Evolutionary conservation across 2,888 invertebrate genomes (phyloP).

Genomic region (Eugnorisma glareosa): DNA sequence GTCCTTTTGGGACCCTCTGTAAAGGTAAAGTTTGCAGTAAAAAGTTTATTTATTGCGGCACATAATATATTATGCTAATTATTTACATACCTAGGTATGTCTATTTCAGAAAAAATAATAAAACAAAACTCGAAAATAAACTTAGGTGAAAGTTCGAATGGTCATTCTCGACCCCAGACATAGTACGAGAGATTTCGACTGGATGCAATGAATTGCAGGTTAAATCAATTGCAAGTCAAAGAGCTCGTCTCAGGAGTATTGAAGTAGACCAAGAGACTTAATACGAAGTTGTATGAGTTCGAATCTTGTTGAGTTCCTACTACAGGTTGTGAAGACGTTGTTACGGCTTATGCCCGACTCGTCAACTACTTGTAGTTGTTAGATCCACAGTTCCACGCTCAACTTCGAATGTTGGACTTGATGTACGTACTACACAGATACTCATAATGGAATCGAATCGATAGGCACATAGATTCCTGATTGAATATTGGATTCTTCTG

Average conservation of each 20-base stretch:
- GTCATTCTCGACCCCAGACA: no score
- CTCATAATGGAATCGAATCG: not conserved
- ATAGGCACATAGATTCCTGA: not conserved
- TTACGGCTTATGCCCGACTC: no score
- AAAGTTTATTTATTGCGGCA: no score
- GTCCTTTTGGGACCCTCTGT: not conserved
- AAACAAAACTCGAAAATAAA: no score
- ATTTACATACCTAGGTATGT: no score
- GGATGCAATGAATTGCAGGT: not conserved
- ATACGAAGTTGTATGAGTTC: constrained; percentile 1
- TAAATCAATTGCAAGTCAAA: constrained; percentile 1
- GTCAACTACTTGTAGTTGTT: not conserved
- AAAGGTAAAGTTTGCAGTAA: not conserved
- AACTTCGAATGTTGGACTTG: not conserved
- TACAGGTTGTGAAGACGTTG: not conserved
- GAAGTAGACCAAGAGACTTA: not conserved
- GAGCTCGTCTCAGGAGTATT: not conserved
- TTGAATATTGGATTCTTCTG: not conserved
- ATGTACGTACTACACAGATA: not conserved
- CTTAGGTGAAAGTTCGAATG: no score
- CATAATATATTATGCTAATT: no score
- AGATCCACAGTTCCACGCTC: not conserved
- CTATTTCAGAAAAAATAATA: no score
- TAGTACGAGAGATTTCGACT: not conserved
- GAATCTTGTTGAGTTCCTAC: not conserved